A percentile compares a stretch with the other conserved stretches of the same genome.
These are phyloP conservation scores for Oryzias woworae DNA, from an alignment of 2,113 vertebrate genomes.

Conservation along the genomic window DNA sequence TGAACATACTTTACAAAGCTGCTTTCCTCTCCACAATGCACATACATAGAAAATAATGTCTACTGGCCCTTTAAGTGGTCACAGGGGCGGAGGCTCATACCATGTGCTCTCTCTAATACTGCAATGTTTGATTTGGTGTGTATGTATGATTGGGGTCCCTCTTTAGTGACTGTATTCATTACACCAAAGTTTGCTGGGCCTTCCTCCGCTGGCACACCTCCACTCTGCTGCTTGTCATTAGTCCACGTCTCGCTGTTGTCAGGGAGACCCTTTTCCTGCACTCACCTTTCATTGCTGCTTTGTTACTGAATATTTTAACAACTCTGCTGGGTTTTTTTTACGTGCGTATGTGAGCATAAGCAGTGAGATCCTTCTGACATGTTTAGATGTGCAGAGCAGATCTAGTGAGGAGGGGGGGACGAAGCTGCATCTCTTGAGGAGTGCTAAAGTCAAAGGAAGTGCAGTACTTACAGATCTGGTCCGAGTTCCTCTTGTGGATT, in stretches of 20 bases:
- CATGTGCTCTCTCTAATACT: conserved; percentile 46
- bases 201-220: conserved; percentile 5
- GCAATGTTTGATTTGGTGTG: conserved; percentile 41
- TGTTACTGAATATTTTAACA: conserved; percentile 82
- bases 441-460: conserved; percentile 39
- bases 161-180: conserved; percentile 8
- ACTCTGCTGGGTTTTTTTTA: conserved; percentile 31
- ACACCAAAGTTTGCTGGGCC: conserved; percentile 18
- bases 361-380: conserved; percentile 40
- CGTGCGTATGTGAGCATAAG: conserved; percentile 17
- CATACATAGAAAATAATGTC: not conserved
- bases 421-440: conserved; percentile 45
- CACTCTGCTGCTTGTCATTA: conserved; percentile 60
- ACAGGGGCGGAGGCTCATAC: conserved; percentile 30
- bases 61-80: conserved; percentile 51
- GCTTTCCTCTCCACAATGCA: no score
- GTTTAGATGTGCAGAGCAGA: conserved; percentile 34
- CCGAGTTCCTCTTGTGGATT: conserved; percentile 65
- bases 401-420: conserved; percentile 6
- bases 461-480: conserved; percentile 27
- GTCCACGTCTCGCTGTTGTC: conserved; percentile 82
- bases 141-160: conserved; percentile 5
- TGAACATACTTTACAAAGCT: no score
- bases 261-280: conserved; percentile 80
- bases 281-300: conserved; percentile 77